phyloP scores from a whole-genome alignment of 2,888 invertebrate species.

The Copidosoma aretas region DNA sequence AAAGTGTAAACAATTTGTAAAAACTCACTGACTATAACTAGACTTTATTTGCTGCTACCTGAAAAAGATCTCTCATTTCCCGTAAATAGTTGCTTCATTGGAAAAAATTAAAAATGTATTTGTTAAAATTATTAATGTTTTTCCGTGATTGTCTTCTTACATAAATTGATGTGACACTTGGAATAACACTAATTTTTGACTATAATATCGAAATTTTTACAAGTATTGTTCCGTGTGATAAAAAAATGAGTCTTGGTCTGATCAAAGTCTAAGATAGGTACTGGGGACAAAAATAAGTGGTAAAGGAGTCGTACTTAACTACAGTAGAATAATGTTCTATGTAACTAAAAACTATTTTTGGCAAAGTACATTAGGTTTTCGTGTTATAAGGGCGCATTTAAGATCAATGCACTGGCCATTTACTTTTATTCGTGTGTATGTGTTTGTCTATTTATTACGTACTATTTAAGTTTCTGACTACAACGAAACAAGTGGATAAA shows the following conservation, averaged over 20 bases:
- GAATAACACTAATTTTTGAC: no score
- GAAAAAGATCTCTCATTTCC: background rate
- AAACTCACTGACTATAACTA: conserved; percentile 56
- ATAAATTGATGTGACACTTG: no score
- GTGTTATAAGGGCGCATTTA: conserved; percentile 51
- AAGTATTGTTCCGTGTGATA: background rate
- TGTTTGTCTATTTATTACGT: conserved; percentile 52
- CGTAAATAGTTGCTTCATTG: background rate
- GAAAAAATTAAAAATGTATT: no score
- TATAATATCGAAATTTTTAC: background rate
- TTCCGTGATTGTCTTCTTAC: no score
- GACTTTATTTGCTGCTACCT: conserved; percentile 21
- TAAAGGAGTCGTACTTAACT: conserved; percentile 61
- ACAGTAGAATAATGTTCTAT: conserved; percentile 58
- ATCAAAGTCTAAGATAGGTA: background rate
- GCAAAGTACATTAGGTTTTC: conserved; percentile 61
- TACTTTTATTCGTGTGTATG: background rate
- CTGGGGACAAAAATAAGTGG: conserved; percentile 32
- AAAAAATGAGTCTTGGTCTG: background rate
- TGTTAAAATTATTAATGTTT: no score
- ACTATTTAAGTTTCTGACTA: conserved; percentile 45
- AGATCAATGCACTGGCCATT: conserved; percentile 62
- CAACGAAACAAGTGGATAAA: conserved; percentile 16
- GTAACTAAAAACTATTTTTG: conserved; percentile 63
- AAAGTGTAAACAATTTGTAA: conserved; percentile 49